Percentiles rank a stretch among this genome's conserved stretches.
Conservation (phyloP, 2,113 vertebrate species). For the Coregonus clupeaformis region DNA sequence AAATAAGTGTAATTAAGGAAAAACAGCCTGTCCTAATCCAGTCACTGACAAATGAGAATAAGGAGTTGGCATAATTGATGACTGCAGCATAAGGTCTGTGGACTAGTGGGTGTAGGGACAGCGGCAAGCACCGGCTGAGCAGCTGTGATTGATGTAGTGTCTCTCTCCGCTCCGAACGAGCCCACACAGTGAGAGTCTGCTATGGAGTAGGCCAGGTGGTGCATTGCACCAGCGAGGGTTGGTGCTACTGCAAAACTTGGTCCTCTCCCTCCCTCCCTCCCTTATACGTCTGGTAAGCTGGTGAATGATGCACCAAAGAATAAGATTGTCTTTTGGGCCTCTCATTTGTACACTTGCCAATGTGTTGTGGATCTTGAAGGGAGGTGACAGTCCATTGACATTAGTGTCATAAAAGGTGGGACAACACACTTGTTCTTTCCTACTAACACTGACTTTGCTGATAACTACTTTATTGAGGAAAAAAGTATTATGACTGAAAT, state of each 20-base stretch:
- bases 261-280: constrained; percentile 16
- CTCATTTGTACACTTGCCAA: not conserved
- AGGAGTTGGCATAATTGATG: constrained; percentile 26
- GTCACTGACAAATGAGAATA: constrained; percentile 41
- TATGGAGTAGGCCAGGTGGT: constrained; percentile 60
- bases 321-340: not conserved
- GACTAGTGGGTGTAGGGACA: constrained; percentile 17
- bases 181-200: constrained; percentile 52
- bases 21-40: constrained; percentile 15
- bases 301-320: not conserved
- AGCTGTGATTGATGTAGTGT: constrained; percentile 66
- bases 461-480: too few species aligned
- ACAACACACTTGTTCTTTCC: not conserved
- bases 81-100: constrained; percentile 43
- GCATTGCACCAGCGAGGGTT: constrained; percentile 71
- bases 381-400: not conserved
- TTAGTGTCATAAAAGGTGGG: not conserved
- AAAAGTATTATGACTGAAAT: too few species aligned
- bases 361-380: not conserved
- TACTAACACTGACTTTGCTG: too few species aligned
- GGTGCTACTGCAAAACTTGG: constrained; percentile 40
- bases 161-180: constrained; percentile 59
- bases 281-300: constrained; percentile 21
- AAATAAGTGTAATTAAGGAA: constrained; percentile 31
- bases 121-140: constrained; percentile 40